Percentiles rank a stretch among this genome's conserved stretches.
Conservation (phyloP, 2,888 invertebrate species). For the Camptogramma bilineatum region DNA sequence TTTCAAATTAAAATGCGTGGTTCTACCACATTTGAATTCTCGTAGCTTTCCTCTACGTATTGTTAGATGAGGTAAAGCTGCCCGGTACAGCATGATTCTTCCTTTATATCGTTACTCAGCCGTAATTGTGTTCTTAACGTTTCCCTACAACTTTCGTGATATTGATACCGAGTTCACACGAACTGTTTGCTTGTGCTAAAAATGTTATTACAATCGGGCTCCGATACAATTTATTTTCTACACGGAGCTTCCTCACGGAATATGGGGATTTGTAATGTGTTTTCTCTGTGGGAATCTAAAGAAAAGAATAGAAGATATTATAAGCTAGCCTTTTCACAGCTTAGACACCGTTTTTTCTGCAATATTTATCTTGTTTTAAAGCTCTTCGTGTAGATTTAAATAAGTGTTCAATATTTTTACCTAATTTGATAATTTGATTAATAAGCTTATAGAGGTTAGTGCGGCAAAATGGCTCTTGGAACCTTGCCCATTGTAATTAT, state of each 20-base stretch:
- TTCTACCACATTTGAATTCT: no score
- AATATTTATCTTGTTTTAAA: no score
- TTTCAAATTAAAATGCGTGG: no score
- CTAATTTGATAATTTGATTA: no score
- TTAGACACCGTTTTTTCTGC: no score
- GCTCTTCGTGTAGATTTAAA: no score
- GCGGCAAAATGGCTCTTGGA: no score
- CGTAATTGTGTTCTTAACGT: slow-evolving; percentile 63
- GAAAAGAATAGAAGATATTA: no score
- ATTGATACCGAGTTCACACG: slow-evolving; percentile 72
- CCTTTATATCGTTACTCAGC: slow-evolving; percentile 35
- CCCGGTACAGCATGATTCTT: slow-evolving; percentile 18
- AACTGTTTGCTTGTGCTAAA: slow-evolving; percentile 64
- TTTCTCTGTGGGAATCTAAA: slow-evolving; percentile 4
- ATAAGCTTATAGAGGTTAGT: no score
- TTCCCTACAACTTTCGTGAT: slow-evolving; percentile 72
- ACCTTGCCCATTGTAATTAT: no score
- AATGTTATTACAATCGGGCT: slow-evolving; percentile 61
- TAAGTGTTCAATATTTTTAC: no score
- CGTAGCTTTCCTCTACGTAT: neutral
- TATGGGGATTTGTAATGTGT: slow-evolving; percentile 25
- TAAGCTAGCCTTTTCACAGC: no score
- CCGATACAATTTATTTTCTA: slow-evolving; percentile 34
- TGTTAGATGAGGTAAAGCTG: neutral
- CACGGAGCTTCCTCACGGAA: slow-evolving; percentile 32